Conservation (phyloP, 2,113 vertebrate genomes). For the Eulemur macaco region DNA sequence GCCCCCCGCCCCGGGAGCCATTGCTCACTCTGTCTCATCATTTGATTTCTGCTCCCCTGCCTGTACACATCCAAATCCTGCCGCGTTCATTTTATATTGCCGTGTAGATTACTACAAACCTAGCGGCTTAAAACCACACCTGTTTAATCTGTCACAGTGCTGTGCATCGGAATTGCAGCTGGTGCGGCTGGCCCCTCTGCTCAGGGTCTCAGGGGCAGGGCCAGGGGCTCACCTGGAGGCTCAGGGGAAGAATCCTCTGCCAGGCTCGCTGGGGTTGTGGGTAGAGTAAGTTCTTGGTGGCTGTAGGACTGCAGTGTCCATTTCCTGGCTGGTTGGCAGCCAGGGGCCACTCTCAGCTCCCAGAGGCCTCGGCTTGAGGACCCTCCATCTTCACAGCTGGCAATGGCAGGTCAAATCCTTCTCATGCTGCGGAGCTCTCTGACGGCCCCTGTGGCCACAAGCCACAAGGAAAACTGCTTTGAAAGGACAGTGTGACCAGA, state of each 20-base stretch:
- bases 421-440: background rate
- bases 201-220: background rate
- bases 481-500: background rate
- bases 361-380: background rate
- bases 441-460: background rate
- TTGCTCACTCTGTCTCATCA: fast-evolving
- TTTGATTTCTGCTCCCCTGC: background rate
- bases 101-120: fast-evolving
- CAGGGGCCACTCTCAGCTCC: background rate
- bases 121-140: background rate
- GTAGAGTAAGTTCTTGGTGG: background rate
- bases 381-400: background rate
- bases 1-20: fast-evolving
- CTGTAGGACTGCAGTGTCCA: background rate
- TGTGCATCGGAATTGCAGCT: background rate
- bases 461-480: background rate
- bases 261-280: background rate
- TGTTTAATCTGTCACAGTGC: fast-evolving
- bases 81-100: fast-evolving
- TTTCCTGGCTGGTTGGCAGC: background rate
- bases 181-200: background rate
- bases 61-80: fast-evolving
- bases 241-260: background rate
- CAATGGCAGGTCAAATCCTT: too few relatives aligned
- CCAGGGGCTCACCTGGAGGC: background rate